Base-by-base conservation (phyloP, 2,888 invertebrate species). In the Boloria euphrosyne region DNA sequence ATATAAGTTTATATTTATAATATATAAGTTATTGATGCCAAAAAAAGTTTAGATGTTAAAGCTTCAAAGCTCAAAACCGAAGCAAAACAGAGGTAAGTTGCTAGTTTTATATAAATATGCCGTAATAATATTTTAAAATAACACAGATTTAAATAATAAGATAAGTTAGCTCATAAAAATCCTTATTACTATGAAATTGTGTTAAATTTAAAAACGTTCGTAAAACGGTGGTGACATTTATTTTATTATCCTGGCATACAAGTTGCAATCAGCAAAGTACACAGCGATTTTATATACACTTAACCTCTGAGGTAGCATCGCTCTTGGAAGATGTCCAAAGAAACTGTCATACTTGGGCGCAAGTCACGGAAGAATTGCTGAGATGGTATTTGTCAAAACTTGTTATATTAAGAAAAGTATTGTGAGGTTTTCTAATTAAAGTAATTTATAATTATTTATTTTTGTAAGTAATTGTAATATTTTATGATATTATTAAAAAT, bases 181-280 rank as follows among this genome's bases (percentile, higher is more conserved):
- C 7, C 14, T 44, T n/a, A 22, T 44, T 22, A 46, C 22, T 1
- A 17, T 52, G n/a, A 27, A 44, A 46, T 61, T 14, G n/a, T 16
- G n/a, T 14, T 13, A 50, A 65, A 63, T 46, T 65, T 62, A 62
- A 66, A 62, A 46, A 62, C 16, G 51, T 62, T 67, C 27, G 17
- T 14, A 46, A 60, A 64, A 62, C 59, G 58, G 47, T 17, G 67
- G 49, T 62, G 60, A 66, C 65, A 60, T 54, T 67, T 68, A 59
- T 71, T 71, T 70, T 74, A 66, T 68, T 62, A 68, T 67, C 49
- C 57, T 54, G 61, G 71, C 70, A 72, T 80, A 79, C 73, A 73
- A 76, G 78, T 78, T 75, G 84, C 86, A 88, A 88, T 87, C 89
- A 88, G 85, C 83, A 82, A 84, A 81, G 84, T 83, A 87, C 85